Base-by-base conservation (phyloP, 2,797 vertebrate species). In the Hozukius guyotensis region DNA sequence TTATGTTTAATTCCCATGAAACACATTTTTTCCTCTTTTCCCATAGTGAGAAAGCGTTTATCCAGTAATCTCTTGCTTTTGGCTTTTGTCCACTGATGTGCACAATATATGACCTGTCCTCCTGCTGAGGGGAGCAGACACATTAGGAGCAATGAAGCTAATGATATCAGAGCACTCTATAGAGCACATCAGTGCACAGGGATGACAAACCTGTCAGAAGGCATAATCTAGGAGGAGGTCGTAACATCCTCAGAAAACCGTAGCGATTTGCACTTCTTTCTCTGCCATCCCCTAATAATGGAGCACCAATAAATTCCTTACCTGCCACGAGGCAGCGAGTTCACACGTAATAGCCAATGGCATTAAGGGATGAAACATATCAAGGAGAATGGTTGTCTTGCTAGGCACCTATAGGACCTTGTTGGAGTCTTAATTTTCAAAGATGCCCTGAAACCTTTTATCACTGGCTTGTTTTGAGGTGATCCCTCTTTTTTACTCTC, bases 111-210 rank as follows among this genome's bases (percentile, higher is more conserved):
- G 97, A 94, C 91, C 91, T 91, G 89, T 95, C 93, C 86, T 90
- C 72, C 96, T 94, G 92, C 81, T 90, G 87, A 95, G 95, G 95
- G 96, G 96, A 95, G 95, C 93, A 96, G 97, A 97, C 96, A 97
- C 97, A 98, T 98, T 98, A 98, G 96, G 95, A 96, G 97, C 91
- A 97, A 97, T 97, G 97, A 96, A 97, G 97, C 97, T 97, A 98
- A 99, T 97, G 97, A 97, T 97, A 97, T 98, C 97, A 97, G 96
- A 98, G 96, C 97, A 96, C 97, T 97, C 96, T 96, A 95, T 95
- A 96, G 96, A 97, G 96, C 96, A 97, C 96, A 96, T 96, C 96
- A 96, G 96, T 90, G 92, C 90, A 96, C 96, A 96, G 95, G 93
- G 95, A 97, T 97, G 97, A 98, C 97, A 97, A 97, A 97, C 96